Evolutionary conservation across 2,797 vertebrate genomes (phyloP), one percentile per base, ranked within the genome.

Genomic region (Lates japonicus): DNA sequence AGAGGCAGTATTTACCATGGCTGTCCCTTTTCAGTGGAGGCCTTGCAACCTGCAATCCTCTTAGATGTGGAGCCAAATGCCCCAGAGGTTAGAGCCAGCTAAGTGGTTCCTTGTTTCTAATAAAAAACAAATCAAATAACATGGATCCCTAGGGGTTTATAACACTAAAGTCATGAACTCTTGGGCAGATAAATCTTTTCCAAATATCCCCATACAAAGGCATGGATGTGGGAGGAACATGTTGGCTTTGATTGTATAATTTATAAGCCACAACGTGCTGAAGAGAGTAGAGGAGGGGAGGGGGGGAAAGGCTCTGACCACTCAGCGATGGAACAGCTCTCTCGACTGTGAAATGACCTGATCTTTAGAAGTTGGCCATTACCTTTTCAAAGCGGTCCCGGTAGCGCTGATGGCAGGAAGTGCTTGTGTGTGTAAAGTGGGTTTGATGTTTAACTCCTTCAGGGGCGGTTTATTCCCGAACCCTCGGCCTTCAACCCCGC

Each of bases 381-480:
- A 91, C 84, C 70, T 90, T 89, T 90, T 75, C 78, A 87, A 87
- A 90, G 86, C 3, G 13, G 51, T 60, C 73, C 73, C 25, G 25
- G 66, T 62, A 52, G 63, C 54, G 54, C 54, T 55, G 65, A 79
- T 64, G 82, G 71, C 89, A 90, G 87, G 88, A 91, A 88, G 78
- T 82, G 68, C 42, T 67, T 72, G 73, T 85, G 84, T 89, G 79
- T 89, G 79, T 88, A 55, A 85, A 85, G 74, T 57, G 5, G 82
- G 90, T 89, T 93, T 94, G 92, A 93, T 93, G 90, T 94, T 94
- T 93, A 94, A 94, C 93, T 92, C 90, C 90, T 64, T 87, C 57
- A 68, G 85, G 41, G 74, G 76, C 59, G 25, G 85, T 78, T 84
- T 65, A 61, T 69, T 80, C 70, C 82, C 79, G 29, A 72, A 41